These are phyloP conservation scores for Lycia hirtaria DNA, from an alignment of 2,888 invertebrate genomes.

Conservation along the genomic window DNA sequence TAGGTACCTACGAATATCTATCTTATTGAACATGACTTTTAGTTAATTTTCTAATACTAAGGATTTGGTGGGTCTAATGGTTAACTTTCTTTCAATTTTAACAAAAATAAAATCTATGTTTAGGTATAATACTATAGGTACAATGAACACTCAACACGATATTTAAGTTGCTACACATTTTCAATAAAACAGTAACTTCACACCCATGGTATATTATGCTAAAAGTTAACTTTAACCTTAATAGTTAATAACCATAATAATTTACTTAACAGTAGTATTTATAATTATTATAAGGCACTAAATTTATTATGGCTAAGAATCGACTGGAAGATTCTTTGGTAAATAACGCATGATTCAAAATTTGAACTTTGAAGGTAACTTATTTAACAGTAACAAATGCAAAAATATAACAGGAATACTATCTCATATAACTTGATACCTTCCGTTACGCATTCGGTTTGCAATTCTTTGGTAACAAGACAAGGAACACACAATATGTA, in stretches of 20 bases:
- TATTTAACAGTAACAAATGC: constrained; percentile 77
- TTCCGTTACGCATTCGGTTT: constrained; percentile 53
- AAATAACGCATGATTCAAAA: constrained; percentile 67
- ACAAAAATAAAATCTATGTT: constrained; percentile 50
- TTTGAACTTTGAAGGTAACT: constrained; percentile 82
- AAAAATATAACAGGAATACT: constrained; percentile 52
- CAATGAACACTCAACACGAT: constrained; percentile 57
- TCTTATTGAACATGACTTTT: constrained; percentile 34
- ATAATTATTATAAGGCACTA: constrained; percentile 66
- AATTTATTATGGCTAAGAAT: constrained; percentile 70
- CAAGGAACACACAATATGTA: constrained; percentile 79
- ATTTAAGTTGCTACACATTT: constrained; percentile 45
- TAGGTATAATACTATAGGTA: constrained; percentile 43
- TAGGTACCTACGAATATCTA: too few relatives aligned
- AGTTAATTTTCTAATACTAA: constrained; percentile 51
- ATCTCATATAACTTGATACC: constrained; percentile 65
- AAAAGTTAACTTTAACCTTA: constrained; percentile 28
- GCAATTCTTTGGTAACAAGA: constrained; percentile 84
- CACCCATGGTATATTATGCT: constrained; percentile 35
- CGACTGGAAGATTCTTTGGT: constrained; percentile 82
- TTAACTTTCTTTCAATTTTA: constrained; percentile 48
- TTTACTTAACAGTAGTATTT: constrained; percentile 61
- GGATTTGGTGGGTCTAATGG: constrained; percentile 59
- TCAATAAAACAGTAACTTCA: constrained; percentile 41
- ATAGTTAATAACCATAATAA: constrained; percentile 58